phyloP scores from a whole-genome alignment of 1,140 invertebrate genomes.

The Eueides isabella region DNA sequence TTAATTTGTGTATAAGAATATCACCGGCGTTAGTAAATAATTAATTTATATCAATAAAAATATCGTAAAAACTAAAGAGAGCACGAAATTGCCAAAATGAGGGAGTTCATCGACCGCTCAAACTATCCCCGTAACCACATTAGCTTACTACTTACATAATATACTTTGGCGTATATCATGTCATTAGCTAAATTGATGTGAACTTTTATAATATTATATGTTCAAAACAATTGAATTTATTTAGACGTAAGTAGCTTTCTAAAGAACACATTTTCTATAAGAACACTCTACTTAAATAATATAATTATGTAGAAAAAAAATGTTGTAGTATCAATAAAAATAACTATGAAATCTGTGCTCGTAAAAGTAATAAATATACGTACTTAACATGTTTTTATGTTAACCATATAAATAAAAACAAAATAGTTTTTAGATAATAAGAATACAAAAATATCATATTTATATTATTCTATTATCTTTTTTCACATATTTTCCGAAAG shows the following conservation, averaged over 20 bases:
- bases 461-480: no score
- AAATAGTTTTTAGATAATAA: no score
- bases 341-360: no score
- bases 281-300: no score
- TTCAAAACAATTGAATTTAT: not conserved
- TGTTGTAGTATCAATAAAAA: not conserved
- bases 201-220: not conserved
- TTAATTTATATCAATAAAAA: constrained; percentile 11
- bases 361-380: no score
- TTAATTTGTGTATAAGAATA: not conserved
- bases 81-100: constrained; percentile 55
- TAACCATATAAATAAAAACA: no score
- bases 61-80: constrained; percentile 48
- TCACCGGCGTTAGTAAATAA: not conserved
- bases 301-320: not conserved
- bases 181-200: not conserved
- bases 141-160: constrained; percentile 52
- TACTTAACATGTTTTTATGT: no score
- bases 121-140: constrained; percentile 53
- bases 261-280: not conserved
- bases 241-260: not conserved
- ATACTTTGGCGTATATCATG: constrained; percentile 13
- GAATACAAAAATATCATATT: no score
- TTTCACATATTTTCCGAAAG: no score
- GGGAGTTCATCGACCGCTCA: constrained; percentile 57